Conservation (phyloP, 2,113 vertebrate species). For the Mastomys coucha region DNA sequence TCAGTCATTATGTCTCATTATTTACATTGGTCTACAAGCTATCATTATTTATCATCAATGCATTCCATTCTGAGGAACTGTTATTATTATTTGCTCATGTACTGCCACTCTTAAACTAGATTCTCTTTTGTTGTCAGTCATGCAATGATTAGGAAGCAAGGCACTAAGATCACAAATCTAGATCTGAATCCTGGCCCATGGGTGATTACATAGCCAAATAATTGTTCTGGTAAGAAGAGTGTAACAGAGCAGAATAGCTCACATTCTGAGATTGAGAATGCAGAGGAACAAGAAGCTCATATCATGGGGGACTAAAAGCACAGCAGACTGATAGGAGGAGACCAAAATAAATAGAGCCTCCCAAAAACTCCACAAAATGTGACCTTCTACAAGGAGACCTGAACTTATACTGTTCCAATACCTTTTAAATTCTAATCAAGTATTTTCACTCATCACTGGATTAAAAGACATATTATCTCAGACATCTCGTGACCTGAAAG, state of each 20-base stretch:
- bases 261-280: not conserved
- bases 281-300: not conserved
- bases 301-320: not conserved
- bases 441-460: not conserved
- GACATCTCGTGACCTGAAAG: not conserved
- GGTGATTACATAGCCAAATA: not conserved
- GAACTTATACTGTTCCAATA: not conserved
- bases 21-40: constrained; percentile 31
- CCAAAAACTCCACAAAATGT: not conserved
- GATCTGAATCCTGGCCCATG: not conserved
- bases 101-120: not conserved
- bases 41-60: not conserved
- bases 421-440: not conserved
- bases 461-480: not conserved
- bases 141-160: not conserved
- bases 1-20: not conserved
- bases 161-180: not conserved
- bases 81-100: not conserved
- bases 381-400: not conserved
- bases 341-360: not conserved
- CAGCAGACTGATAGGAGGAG: not conserved
- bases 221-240: not conserved
- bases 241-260: not conserved
- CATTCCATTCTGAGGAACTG: not conserved
- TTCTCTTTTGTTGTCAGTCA: not conserved